These are phyloP conservation scores for Podarcis cretensis DNA, from an alignment of 2,113 vertebrate species.

Conservation along the genomic window DNA sequence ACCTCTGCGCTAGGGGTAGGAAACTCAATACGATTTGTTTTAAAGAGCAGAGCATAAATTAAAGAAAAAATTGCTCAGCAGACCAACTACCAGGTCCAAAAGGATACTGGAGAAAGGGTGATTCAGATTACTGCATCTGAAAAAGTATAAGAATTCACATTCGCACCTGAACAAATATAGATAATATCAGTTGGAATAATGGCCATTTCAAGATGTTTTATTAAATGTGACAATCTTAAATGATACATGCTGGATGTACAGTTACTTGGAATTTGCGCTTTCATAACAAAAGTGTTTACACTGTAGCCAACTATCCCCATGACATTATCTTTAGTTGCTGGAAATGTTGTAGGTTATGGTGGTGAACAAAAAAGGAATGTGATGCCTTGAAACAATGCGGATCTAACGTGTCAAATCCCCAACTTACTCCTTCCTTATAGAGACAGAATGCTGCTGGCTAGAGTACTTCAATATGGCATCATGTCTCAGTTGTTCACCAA, in stretches of 20 bases:
- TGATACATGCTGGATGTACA: neutral
- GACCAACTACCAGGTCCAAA: too few species aligned
- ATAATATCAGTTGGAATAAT: neutral
- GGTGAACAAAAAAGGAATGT: too few species aligned
- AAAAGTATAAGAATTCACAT: neutral
- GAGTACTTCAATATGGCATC: neutral
- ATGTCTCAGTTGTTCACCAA: neutral
- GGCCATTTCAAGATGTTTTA: neutral
- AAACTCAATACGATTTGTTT: neutral
- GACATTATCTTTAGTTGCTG: neutral
- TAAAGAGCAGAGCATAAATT: neutral
- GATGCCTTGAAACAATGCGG: too few species aligned
- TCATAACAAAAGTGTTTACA: neutral
- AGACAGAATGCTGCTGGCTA: too few species aligned
- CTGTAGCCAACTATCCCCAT: neutral
- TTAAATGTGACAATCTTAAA: neutral
- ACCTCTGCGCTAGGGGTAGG: neutral
- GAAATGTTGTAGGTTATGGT: neutral
- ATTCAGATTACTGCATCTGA: neutral
- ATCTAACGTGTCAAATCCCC: too few species aligned
- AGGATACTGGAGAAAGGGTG: neutral
- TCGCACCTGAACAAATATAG: neutral
- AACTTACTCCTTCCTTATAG: neutral
- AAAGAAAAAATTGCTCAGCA: constrained; percentile 20
- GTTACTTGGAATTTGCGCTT: neutral